phyloP scores from a whole-genome alignment of 2,113 vertebrate genomes.

The Tringa solitaria region DNA sequence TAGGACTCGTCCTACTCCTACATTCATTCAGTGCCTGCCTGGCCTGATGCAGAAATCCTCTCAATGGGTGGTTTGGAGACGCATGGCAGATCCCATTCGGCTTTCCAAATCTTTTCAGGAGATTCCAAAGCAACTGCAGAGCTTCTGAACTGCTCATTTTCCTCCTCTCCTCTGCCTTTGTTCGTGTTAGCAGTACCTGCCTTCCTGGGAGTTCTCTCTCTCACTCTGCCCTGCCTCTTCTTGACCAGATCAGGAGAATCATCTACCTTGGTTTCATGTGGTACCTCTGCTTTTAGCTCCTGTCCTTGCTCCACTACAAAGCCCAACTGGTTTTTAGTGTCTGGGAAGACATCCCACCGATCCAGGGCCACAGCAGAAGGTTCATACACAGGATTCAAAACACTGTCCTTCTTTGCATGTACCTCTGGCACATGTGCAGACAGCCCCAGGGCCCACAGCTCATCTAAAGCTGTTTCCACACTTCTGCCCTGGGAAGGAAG shows the following conservation, averaged over 20 bases:
- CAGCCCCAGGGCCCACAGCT: slow-evolving; percentile 1
- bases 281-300: background rate
- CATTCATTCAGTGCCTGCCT: slow-evolving; percentile 82
- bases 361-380: slow-evolving; percentile 70
- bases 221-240: slow-evolving; percentile 68
- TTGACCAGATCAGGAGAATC: background rate
- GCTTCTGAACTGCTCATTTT: slow-evolving; percentile 70
- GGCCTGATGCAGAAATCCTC: slow-evolving; percentile 91
- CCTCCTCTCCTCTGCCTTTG: slow-evolving; percentile 50
- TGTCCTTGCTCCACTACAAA: background rate
- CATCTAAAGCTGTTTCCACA: background rate
- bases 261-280: background rate
- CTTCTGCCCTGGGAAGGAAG: background rate
- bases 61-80: slow-evolving; percentile 68
- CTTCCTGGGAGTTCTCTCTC: slow-evolving; percentile 32
- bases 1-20: background rate
- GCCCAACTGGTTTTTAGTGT: slow-evolving; percentile 57
- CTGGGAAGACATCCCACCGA: slow-evolving; percentile 74
- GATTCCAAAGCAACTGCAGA: slow-evolving; percentile 63
- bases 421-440: background rate
- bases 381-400: slow-evolving; percentile 20
- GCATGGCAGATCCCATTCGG: slow-evolving; percentile 26
- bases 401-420: background rate
- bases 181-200: background rate
- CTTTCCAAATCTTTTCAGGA: slow-evolving; percentile 48